Base-by-base conservation (phyloP, 2,888 invertebrate species). In the Malthinus flaveolus region DNA sequence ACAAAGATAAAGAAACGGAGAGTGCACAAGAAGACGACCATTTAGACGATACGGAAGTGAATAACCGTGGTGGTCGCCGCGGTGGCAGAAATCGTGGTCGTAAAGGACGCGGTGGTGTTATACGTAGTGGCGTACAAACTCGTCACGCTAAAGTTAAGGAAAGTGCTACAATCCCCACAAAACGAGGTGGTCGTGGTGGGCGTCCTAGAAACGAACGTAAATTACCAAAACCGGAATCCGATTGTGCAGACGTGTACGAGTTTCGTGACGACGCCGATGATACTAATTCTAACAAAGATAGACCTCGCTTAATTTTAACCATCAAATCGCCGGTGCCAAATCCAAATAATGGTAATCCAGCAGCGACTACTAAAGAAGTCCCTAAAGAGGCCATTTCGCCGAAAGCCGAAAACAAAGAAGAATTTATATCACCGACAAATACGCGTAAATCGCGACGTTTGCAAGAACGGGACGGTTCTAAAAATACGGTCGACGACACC, bases 251-350 rank as follows among this genome's bases (percentile, higher is more conserved):
- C 72, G 85, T 95, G 2, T 95, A 95, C 73, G 95, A 95, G 75
- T 95, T 95, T 74, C 88, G 91, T 66, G 95, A 95, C 73, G 95
- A 95, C 75, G 91, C 92, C 4, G 90, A 89, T 36, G 94, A 95
- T 71, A 78, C 75, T 42, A 83, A 87, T 23, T 91, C 91, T 70
- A 80, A 79, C 56, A 85, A 86, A 71, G 78, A 82, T 53, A 83
- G 92, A 13, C 92, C 92, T 0, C 82, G 93, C 36, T 79, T 92
- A 44, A 91, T 93, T 66, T 80, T 93, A 39, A 93, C 92, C 0
- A 93, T 92, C 59, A 93, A 92, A 75, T 89, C 86, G 62, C 86
- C 90, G 0, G 80, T 81, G 4, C 80, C 82, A 1, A 70, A 66
- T 60, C 71, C 72, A 49, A 62, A 67, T 12, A 59, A 61, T 61